Base-by-base conservation (phyloP, 2,888 invertebrate species). In the Tenthredo livida region DNA sequence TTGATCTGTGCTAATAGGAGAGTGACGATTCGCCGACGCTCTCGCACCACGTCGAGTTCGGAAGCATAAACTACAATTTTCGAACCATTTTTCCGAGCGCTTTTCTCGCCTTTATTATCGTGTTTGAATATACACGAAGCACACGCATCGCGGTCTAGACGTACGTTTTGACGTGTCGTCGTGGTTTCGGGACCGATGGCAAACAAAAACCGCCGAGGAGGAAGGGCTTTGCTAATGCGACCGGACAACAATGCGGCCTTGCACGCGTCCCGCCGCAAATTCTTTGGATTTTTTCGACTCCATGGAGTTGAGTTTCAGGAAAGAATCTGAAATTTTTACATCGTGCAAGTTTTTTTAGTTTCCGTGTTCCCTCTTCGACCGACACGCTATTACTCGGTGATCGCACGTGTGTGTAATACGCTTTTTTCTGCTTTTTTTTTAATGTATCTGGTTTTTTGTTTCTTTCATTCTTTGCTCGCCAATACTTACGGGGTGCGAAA, bases 191-290 rank as follows among this genome's bases (percentile, higher is more conserved):
- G 54, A 29, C 77, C 40, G 25, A 25, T 33, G 83, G 29, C 83
- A 29, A 67, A 47, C 47, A 83, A 83, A 83, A 83, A 83, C 65
- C 65, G 83, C 25, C 67, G 61, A 80, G 40, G 47, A 83, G n/a
- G 65, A 80, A 80, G 65, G 80, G 61, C 86, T 87, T 86, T 86
- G 89, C 91, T 92, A 92, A 92, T 91, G 88, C 91, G 89, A 89
- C 90, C 87, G 89, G 90, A 90, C 91, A 92, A 92, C 92, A 92
- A 92, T 92, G 89, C 90, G 85, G 85, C 85, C 88, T 90, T 91
- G 91, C 92, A 91, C 92, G 91, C 92, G 92, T 91, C 91, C 90
- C 88, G 90, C 91, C 92, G 89, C 93, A 91, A 92, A 92, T 92
- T 92, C 91, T 90, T 89, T 87, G 89, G 86, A 88, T 88, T 90